Base-by-base conservation (phyloP, 2,113 vertebrate species). In the Taurulus bubalis region DNA sequence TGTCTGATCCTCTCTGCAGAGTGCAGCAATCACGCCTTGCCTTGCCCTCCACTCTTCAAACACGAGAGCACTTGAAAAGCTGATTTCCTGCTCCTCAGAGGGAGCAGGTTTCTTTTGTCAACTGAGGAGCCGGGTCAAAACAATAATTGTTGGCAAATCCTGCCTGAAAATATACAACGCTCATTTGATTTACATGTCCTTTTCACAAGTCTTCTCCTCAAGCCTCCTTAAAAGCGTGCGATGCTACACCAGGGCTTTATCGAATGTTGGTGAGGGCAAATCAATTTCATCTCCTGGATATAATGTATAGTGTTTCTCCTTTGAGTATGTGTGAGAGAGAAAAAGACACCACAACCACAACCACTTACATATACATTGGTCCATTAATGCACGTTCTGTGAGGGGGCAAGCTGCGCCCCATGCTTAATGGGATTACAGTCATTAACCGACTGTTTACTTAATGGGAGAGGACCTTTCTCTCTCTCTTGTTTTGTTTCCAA, bases 61-160 rank as follows among this genome's bases (percentile, higher is more conserved):
- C 89, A 93, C 86, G 85, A 94, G 91, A 92, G 92, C 90, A 79
- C 93, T 93, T 88, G 89, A 93, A 90, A 92, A 88, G 85, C 90
- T 92, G 90, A 92, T 93, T 92, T 90, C 86, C 92, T 92, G 87
- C 90, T 93, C 90, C 92, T 92, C 88, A 77, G 84, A 85, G 84
- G 83, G 89, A 88, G 90, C 88, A 82, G 86, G 74, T 89, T 91
- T 90, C 90, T 91, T 92, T 92, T 94, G 91, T 91, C 83, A 73
- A 75, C 85, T 58, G 87, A 92, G 89, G 85, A 91, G 88, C 82
- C 59, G 38, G 90, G 90, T 93, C 91, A 89, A 91, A 91, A 93
- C 90, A 91, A 92, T 91, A 91, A 92, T 92, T 94, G 90, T 89
- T 82, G 80, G 80, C 81, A 83, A 92, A 93, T 87, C 70, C 40